Evolutionary conservation across 2,888 invertebrate species (phyloP).

Genomic region (Cheilosia urbana): DNA sequence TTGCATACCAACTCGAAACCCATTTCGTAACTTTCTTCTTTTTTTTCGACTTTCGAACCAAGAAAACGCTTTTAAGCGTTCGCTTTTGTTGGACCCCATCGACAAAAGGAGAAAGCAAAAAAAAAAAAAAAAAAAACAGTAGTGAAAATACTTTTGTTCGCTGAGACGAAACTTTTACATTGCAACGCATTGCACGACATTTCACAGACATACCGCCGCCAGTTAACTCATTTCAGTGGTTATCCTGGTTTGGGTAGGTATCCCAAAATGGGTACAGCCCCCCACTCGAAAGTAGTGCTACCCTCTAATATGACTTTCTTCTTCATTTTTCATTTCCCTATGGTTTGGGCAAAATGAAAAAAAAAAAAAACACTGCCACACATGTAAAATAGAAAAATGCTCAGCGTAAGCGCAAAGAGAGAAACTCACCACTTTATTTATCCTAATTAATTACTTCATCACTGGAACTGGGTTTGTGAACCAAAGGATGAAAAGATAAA

Average conservation of each 20-base stretch:
- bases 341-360: slow-evolving; percentile 9
- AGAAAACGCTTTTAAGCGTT: slow-evolving; percentile 25
- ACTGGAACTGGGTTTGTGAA: slow-evolving; percentile 30
- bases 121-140: slow-evolving; percentile 12
- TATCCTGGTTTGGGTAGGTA: slow-evolving; percentile 18
- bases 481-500: background rate
- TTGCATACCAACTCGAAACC: slow-evolving; percentile 36
- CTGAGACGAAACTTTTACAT: slow-evolving; percentile 64
- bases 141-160: slow-evolving; percentile 51
- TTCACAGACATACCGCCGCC: slow-evolving; percentile 70
- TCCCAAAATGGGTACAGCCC: slow-evolving; percentile 16
- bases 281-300: background rate
- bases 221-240: slow-evolving; percentile 69
- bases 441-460: slow-evolving; percentile 70
- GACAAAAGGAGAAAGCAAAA: background rate
- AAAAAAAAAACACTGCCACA: slow-evolving; percentile 20
- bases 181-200: slow-evolving; percentile 73
- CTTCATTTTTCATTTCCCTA: background rate
- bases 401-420: slow-evolving; percentile 23
- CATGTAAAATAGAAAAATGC: slow-evolving; percentile 10
- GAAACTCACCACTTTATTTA: slow-evolving; percentile 40
- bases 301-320: background rate
- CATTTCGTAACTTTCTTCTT: background rate
- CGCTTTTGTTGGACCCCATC: slow-evolving; percentile 21
- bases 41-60: slow-evolving; percentile 9